phyloP scores from a whole-genome alignment of 2,888 invertebrate species.

The Falcaria lacertinaria region DNA sequence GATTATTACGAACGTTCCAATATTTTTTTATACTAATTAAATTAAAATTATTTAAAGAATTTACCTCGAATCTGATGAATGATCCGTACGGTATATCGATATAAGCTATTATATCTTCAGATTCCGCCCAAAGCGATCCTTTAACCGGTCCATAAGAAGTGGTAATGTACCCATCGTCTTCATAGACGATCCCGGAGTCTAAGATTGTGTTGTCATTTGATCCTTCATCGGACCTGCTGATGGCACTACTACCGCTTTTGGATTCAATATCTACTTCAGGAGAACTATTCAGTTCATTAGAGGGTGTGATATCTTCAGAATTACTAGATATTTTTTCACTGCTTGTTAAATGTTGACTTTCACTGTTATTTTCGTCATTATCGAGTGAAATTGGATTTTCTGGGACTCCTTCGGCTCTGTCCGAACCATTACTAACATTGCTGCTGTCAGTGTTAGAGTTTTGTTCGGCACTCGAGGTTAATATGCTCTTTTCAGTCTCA shows the following conservation, averaged over 20 bases:
- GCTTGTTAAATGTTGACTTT: background rate
- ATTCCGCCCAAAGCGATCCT: constrained; percentile 29
- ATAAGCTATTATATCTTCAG: constrained; percentile 33
- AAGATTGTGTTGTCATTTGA: background rate
- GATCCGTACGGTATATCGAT: constrained; percentile 58
- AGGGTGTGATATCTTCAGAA: background rate
- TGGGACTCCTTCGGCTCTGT: background rate
- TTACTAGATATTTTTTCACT: background rate
- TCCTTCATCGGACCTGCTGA: background rate
- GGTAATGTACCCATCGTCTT: background rate
- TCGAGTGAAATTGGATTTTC: background rate
- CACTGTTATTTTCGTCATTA: background rate
- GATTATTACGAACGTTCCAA: background rate
- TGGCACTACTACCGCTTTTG: background rate
- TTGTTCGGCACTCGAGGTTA: background rate
- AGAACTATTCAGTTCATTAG: background rate
- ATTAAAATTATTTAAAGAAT: too few relatives aligned
- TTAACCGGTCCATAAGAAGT: constrained; percentile 44
- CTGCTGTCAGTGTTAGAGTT: background rate
- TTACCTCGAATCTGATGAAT: constrained; percentile 42
- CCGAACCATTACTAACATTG: background rate
- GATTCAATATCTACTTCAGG: background rate
- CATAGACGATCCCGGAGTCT: background rate
- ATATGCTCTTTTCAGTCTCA: background rate
- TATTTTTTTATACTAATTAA: too few relatives aligned